A percentile compares a stretch with the other conserved stretches of the same genome.
phyloP scores from a whole-genome alignment of 2,113 vertebrate species.

The Plecotus auritus region DNA sequence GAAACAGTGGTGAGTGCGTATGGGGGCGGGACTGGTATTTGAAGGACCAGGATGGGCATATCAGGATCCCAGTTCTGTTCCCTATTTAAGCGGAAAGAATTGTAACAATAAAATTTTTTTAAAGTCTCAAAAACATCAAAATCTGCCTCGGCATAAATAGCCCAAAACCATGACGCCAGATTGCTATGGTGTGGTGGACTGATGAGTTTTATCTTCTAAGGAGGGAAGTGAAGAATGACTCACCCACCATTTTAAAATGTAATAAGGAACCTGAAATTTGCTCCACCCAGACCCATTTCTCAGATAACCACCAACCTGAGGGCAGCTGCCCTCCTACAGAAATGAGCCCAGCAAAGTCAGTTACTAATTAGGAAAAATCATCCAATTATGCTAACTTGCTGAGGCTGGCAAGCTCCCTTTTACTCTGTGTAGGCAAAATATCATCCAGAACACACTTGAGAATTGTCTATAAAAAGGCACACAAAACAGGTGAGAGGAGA shows the following conservation, averaged over 20 bases:
- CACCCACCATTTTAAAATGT: slow-evolving; percentile 53
- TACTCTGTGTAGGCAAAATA: slow-evolving; percentile 72
- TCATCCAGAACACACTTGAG: slow-evolving; percentile 43
- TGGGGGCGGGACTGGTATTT: too few relatives aligned
- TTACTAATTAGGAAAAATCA: slow-evolving; percentile 71
- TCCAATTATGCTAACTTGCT: slow-evolving; percentile 71
- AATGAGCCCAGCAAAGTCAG: slow-evolving; percentile 60
- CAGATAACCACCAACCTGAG: slow-evolving; percentile 73
- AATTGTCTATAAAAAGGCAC: slow-evolving; percentile 70
- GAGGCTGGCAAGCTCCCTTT: slow-evolving; percentile 70
- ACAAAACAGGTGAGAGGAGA: background rate
- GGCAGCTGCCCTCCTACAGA: slow-evolving; percentile 65
- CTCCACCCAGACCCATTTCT: slow-evolving; percentile 74
- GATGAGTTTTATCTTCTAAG: slow-evolving; percentile 48
- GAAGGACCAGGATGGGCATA: background rate
- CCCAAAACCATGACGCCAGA: background rate
- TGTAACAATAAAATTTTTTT: background rate
- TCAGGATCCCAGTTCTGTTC: background rate
- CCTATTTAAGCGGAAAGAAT: background rate
- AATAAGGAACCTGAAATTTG: slow-evolving; percentile 57
- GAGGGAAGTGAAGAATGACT: slow-evolving; percentile 66
- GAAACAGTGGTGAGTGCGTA: background rate
- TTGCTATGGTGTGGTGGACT: background rate
- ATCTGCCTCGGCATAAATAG: background rate
- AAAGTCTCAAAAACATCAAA: background rate